These are phyloP conservation scores for Sphaeramia orbicularis DNA, from an alignment of 2,797 vertebrate genomes.

Conservation along the genomic window DNA sequence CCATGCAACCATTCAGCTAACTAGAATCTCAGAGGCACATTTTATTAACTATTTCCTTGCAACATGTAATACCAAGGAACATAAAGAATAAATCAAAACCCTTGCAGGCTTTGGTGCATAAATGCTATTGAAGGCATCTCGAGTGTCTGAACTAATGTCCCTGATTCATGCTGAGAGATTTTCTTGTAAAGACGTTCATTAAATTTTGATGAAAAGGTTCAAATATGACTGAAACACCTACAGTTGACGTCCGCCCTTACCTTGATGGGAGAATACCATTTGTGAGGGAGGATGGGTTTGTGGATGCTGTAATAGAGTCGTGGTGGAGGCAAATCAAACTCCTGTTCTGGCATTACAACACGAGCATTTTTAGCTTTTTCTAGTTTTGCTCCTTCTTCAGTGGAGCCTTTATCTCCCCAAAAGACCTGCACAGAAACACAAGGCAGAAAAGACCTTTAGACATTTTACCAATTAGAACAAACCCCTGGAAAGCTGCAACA, in stretches of 20 bases:
- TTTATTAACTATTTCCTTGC: slow-evolving; percentile 71
- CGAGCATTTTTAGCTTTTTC: slow-evolving; percentile 98
- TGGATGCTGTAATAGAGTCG: slow-evolving; percentile 85
- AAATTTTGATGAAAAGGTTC: too few species aligned
- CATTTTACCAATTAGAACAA: too few species aligned
- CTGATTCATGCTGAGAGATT: too few species aligned
- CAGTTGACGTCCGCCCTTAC: slow-evolving; percentile 68
- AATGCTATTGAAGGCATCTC: background rate
- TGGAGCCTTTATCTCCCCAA: slow-evolving; percentile 98
- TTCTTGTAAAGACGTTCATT: too few species aligned
- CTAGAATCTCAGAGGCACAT: slow-evolving; percentile 64
- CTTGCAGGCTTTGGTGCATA: slow-evolving; percentile 9
- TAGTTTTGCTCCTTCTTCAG: slow-evolving; percentile 97
- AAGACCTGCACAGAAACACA: slow-evolving; percentile 87
- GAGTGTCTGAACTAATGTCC: background rate
- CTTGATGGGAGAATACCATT: slow-evolving; percentile 99
- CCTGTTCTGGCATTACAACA: slow-evolving; percentile 93
- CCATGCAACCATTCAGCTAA: slow-evolving; percentile 66
- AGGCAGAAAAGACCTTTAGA: background rate
- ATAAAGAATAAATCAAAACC: slow-evolving; percentile 2
- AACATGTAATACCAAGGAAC: slow-evolving; percentile 35
- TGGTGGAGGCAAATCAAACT: slow-evolving; percentile 87
- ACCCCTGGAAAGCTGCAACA: too few species aligned
- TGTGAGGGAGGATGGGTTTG: slow-evolving; percentile 81
- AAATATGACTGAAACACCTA: background rate